These are phyloP conservation scores for Athalia cordata DNA, from an alignment of 2,888 invertebrate genomes.

Conservation along the genomic window DNA sequence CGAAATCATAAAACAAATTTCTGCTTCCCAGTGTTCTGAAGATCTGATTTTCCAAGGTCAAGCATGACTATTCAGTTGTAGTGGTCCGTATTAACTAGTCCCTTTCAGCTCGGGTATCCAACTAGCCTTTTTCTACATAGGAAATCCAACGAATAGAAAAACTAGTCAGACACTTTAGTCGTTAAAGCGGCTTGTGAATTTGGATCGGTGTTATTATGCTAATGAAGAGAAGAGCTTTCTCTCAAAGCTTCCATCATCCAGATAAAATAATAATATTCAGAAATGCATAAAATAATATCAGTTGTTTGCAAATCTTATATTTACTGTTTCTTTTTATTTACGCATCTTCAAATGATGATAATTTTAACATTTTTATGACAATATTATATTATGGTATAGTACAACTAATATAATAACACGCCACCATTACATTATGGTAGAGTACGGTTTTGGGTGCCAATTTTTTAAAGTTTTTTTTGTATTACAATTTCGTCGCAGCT, in stretches of 20 bases:
- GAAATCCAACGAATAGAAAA: too few relatives aligned
- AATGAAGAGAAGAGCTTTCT: too few relatives aligned
- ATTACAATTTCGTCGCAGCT: background rate
- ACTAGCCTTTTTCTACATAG: too few relatives aligned
- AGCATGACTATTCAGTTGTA: too few relatives aligned
- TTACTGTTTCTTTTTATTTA: constrained; percentile 32
- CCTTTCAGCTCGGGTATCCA: too few relatives aligned
- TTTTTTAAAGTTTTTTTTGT: constrained; percentile 1
- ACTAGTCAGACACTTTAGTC: too few relatives aligned
- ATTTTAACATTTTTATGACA: constrained; percentile 43
- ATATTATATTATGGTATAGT: constrained; percentile 41
- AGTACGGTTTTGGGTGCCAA: constrained; percentile 45
- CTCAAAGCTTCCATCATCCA: too few relatives aligned
- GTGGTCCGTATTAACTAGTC: too few relatives aligned
- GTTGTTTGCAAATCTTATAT: constrained; percentile 15
- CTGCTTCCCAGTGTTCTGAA: too few relatives aligned
- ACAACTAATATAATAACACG: constrained; percentile 45
- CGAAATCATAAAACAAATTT: background rate
- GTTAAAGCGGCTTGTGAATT: background rate
- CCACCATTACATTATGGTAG: constrained; percentile 45
- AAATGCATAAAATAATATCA: too few relatives aligned
- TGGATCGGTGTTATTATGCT: background rate
- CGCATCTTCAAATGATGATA: constrained; percentile 44
- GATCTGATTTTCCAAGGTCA: too few relatives aligned
- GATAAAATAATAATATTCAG: too few relatives aligned